A percentile compares a stretch with the other conserved stretches of the same genome.
Evolutionary conservation across 2,113 vertebrate genomes (phyloP).

Genomic region (Perccottus glenii): DNA sequence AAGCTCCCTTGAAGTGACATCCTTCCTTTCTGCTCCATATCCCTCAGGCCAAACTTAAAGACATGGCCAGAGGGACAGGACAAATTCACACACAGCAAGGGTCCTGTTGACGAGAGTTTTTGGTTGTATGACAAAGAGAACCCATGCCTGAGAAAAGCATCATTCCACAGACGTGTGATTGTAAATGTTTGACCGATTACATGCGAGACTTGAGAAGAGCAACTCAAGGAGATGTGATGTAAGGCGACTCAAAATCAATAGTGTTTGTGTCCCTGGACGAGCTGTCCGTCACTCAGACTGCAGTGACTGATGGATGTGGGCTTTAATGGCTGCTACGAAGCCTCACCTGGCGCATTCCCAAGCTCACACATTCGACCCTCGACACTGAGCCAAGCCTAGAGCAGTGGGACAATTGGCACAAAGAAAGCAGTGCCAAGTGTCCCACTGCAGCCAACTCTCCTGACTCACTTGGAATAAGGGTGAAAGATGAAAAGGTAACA

Average conservation of each 20-base stretch:
- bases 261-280: conserved; percentile 56
- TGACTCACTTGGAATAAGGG: background rate
- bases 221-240: conserved; percentile 65
- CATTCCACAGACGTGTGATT: background rate
- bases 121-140: background rate
- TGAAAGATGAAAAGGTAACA: background rate
- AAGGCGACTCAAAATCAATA: conserved; percentile 81
- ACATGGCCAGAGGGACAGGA: conserved; percentile 13
- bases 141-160: background rate
- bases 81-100: conserved; percentile 46
- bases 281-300: conserved; percentile 39
- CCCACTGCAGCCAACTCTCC: conserved; percentile 1
- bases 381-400: background rate
- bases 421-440: conserved; percentile 13
- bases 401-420: conserved; percentile 16
- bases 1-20: conserved; percentile 39
- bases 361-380: conserved; percentile 20
- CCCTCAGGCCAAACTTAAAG: conserved; percentile 28
- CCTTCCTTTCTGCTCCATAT: conserved; percentile 32
- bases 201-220: conserved; percentile 26
- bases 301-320: conserved; percentile 50
- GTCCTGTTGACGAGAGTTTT: conserved; percentile 3
- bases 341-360: conserved; percentile 69
- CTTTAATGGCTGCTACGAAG: conserved; percentile 52
- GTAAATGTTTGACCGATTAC: conserved; percentile 24